A percentile compares a stretch with the other conserved stretches of the same genome.
Conservation (phyloP, 2,797 vertebrate species). For the Liasis olivaceus region DNA sequence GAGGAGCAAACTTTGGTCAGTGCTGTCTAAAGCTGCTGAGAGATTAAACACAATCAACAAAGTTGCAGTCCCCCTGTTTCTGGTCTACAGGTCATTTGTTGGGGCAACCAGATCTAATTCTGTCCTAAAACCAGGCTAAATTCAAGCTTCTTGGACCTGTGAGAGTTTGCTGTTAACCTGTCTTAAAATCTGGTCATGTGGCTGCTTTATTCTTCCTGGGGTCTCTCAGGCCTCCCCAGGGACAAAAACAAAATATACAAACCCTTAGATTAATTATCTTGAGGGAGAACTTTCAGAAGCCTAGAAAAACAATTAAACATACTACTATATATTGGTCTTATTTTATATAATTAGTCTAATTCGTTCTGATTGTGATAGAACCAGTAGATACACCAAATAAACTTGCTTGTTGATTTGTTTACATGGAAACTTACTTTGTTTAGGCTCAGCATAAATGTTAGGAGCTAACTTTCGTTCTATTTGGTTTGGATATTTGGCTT, state of each 20-base stretch:
- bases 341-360: background rate
- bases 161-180: background rate
- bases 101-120: background rate
- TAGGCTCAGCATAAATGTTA: background rate
- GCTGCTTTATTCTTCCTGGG: background rate
- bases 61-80: background rate
- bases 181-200: background rate
- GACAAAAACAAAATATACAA: background rate
- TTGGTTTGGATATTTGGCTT: background rate
- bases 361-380: background rate
- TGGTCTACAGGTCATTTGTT: background rate
- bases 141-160: background rate
- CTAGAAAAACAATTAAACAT: background rate
- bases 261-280: background rate
- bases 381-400: background rate
- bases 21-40: background rate
- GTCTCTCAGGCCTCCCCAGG: background rate
- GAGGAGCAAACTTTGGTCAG: background rate
- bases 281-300: background rate
- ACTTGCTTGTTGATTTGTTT: background rate
- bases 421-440: background rate
- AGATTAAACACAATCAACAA: background rate
- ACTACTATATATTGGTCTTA: background rate
- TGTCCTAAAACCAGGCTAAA: background rate
- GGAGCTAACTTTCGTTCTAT: background rate